Percentiles rank a stretch among this genome's conserved stretches.
Conservation (phyloP, 2,113 vertebrate genomes). For the Oncorhynchus nerka region DNA sequence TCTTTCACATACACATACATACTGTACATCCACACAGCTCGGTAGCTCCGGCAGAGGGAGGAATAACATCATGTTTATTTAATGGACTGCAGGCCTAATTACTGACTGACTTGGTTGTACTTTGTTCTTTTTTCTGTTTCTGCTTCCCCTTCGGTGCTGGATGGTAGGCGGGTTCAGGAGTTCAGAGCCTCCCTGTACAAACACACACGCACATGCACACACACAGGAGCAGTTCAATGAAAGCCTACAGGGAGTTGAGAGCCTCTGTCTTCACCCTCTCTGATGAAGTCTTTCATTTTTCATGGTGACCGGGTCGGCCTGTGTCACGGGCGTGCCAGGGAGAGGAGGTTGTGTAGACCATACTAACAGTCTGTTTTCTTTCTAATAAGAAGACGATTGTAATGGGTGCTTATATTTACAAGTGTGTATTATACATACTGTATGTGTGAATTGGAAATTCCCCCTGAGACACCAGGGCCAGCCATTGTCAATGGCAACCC, state of each 20-base stretch:
- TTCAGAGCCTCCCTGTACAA: constrained; percentile 58
- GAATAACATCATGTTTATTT: constrained; percentile 73
- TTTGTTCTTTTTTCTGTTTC: constrained; percentile 45
- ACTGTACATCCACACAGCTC: constrained; percentile 9
- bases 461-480: no score
- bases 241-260: not conserved
- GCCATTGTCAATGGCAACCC: no score
- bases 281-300: constrained; percentile 3
- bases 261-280: not conserved
- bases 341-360: not conserved
- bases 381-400: no score
- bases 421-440: no score
- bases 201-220: not conserved
- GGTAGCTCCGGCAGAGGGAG: constrained; percentile 10
- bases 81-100: constrained; percentile 68
- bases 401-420: no score
- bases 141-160: constrained; percentile 36
- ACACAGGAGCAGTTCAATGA: constrained; percentile 6
- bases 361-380: no score
- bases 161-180: constrained; percentile 68
- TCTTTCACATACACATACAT: constrained; percentile 14
- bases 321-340: not conserved
- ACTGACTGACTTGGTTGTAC: constrained; percentile 57
- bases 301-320: not conserved
- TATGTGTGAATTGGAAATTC: no score